Base-by-base conservation (phyloP, 2,888 invertebrate species). In the Xanthostigma xanthostigma region DNA sequence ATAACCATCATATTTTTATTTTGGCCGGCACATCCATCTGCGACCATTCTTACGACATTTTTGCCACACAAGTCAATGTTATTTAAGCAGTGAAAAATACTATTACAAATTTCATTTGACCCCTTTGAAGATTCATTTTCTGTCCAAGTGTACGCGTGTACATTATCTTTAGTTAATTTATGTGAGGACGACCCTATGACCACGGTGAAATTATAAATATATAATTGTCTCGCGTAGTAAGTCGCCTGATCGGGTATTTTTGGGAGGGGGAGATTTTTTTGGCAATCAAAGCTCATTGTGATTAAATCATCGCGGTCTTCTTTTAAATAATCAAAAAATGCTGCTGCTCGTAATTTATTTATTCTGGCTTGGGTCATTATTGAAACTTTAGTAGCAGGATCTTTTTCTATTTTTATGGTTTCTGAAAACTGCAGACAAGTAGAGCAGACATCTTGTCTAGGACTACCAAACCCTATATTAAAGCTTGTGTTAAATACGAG, bases 281-380 rank as follows among this genome's bases (percentile, higher is more conserved):
- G 58, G 44, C 60, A 62, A 46, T 62, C 62, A 51, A 58, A 61
- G 5, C 53, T 53, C 17, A 63, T 41, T 37, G 49, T 58, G 11
- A 56, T 3, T 35, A 52, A 13, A 14, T 52, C 50, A 12, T 50
- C 46, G 9, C 38, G 39, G n/a, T 53, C 44, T 41, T 53, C 53
- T 42, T 51, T 53, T 17, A 58, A 44, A 17, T 51, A 39, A 4
- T 43, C 36, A 50, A 53, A 57, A 52, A 60, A 58, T 13, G 54
- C 50, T 39, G 58, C 54, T 9, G 51, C 53, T 50, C 53, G 51
- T 41, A 51, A 42, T 52, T 54, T 58, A 42, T 57, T 56, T 9
- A 56, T 45, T 9, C 47, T 35, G 11, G 44, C 45, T 48, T 53
- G 47, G 11, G 41, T 47, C 36, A 48, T 50, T 14, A 53, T 9